A percentile compares a stretch with the other conserved stretches of the same genome.
Conservation (phyloP, 1,140 invertebrate species). For the Eupristina koningsbergeri region DNA sequence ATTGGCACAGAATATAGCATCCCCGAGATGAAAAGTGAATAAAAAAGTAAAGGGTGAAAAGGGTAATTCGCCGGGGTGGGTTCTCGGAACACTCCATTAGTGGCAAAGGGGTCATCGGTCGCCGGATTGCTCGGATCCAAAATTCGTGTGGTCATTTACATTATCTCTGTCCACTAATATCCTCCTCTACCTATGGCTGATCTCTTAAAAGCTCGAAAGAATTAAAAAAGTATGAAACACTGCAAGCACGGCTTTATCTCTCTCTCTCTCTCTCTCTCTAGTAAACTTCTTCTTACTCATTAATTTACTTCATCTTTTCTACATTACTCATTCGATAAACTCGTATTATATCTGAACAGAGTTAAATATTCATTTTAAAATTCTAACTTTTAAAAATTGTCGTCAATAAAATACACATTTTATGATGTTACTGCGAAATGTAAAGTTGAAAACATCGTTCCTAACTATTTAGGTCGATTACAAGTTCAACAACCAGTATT, state of each 20-base stretch:
- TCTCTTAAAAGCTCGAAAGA: slow-evolving; percentile 50
- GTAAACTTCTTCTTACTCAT: neutral
- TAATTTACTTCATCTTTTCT: neutral
- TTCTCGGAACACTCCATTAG: slow-evolving; percentile 44
- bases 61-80: neutral
- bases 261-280: neutral
- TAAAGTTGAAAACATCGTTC: too few relatives aligned
- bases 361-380: too few relatives aligned
- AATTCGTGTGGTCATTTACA: slow-evolving; percentile 18
- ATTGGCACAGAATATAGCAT: neutral
- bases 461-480: too few relatives aligned
- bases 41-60: slow-evolving; percentile 7
- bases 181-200: slow-evolving; percentile 51
- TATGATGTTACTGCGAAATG: too few relatives aligned
- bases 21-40: slow-evolving; percentile 12
- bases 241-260: neutral
- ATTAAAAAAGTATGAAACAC: slow-evolving; percentile 47
- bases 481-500: too few relatives aligned
- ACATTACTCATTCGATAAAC: neutral
- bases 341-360: slow-evolving; percentile 30
- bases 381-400: too few relatives aligned
- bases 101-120: neutral
- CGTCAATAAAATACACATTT: too few relatives aligned
- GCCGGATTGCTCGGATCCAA: slow-evolving; percentile 8
- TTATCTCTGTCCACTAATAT: slow-evolving; percentile 46